These are phyloP conservation scores for Noctua janthe DNA, from an alignment of 2,888 invertebrate genomes.

Conservation along the genomic window DNA sequence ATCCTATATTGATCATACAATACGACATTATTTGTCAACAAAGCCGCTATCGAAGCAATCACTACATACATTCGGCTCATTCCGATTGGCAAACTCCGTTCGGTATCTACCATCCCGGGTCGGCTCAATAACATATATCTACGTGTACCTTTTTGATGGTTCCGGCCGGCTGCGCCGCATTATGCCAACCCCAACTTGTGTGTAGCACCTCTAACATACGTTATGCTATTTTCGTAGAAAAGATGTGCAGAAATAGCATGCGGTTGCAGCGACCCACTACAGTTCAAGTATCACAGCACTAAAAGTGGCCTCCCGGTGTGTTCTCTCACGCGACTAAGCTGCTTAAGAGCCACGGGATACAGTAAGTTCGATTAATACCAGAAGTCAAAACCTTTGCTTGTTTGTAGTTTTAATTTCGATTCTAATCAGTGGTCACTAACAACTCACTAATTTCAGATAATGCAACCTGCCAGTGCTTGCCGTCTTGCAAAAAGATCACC, in stretches of 20 bases:
- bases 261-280: constrained; percentile 79
- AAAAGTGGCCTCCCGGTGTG: constrained; percentile 69
- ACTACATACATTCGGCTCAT: neutral
- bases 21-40: neutral
- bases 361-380: constrained; percentile 51
- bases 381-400: neutral
- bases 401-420: neutral
- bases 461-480: constrained; percentile 76
- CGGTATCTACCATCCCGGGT: neutral
- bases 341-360: constrained; percentile 59
- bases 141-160: neutral
- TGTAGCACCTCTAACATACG: neutral
- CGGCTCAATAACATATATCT: neutral
- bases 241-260: constrained; percentile 79
- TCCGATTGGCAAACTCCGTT: neutral
- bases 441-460: constrained; percentile 71
- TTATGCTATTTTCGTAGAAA: constrained; percentile 68
- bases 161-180: neutral
- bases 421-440: neutral
- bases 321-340: constrained; percentile 66
- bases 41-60: neutral
- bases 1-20: neutral
- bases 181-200: neutral
- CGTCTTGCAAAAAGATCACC: constrained; percentile 77
- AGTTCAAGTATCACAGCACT: constrained; percentile 34